phyloP scores from a whole-genome alignment of 2,113 vertebrate genomes.

The Lepisosteus oculatus region DNA sequence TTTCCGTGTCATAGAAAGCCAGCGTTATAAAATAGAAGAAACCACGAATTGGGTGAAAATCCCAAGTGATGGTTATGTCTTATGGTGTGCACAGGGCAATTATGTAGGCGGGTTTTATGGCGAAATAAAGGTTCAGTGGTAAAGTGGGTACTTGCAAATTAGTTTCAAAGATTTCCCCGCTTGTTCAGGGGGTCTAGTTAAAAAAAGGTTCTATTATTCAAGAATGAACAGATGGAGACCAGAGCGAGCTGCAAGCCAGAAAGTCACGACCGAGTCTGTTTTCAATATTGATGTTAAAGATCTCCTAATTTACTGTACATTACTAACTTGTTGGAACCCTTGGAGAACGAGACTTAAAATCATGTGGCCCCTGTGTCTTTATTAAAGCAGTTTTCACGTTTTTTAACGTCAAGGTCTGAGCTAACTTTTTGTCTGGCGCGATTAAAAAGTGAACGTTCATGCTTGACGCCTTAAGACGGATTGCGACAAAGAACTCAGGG shows the following conservation, averaged over 20 bases:
- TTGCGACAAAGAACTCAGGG: too few species aligned
- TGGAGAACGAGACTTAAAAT: too few species aligned
- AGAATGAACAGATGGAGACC: constrained; percentile 1
- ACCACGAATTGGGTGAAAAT: too few species aligned
- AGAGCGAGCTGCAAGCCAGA: not conserved
- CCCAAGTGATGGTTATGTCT: too few species aligned
- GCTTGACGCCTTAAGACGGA: too few species aligned
- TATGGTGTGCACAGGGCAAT: not conserved
- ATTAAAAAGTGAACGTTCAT: too few species aligned
- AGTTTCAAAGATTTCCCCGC: not conserved
- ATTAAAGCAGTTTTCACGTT: too few species aligned
- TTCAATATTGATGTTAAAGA: not conserved
- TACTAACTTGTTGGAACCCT: not conserved
- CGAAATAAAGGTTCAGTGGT: not conserved
- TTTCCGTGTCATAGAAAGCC: too few species aligned
- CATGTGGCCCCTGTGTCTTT: too few species aligned
- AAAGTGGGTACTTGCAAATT: not conserved
- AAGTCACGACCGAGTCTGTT: not conserved
- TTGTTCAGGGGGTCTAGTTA: not conserved
- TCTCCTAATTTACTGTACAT: not conserved
- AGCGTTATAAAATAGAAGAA: too few species aligned
- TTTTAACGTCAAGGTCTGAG: too few species aligned
- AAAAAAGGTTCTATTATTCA: not conserved
- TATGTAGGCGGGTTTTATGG: not conserved
- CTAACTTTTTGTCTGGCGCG: too few species aligned